A percentile compares a stretch with the other conserved stretches of the same genome.
Evolutionary conservation across 2,888 invertebrate species (phyloP).

Genomic region (Anorthoa munda): DNA sequence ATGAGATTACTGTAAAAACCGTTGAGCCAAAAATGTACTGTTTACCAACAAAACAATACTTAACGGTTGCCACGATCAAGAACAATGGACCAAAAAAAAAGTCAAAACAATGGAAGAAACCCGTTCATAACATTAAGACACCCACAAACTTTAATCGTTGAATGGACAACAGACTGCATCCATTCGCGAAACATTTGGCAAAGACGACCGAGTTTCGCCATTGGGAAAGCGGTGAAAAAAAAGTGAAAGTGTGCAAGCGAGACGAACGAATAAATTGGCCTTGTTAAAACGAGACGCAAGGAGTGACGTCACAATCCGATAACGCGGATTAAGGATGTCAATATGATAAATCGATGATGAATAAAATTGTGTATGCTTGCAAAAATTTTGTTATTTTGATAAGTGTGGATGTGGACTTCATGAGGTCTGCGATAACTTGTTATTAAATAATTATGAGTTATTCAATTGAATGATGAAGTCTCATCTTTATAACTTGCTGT

Average conservation of each 20-base stretch:
- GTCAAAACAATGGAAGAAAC: slow-evolving; percentile 72
- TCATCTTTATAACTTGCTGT: slow-evolving; percentile 27
- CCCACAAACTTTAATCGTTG: slow-evolving; percentile 63
- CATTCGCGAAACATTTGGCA: slow-evolving; percentile 85
- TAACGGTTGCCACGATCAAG: slow-evolving; percentile 55
- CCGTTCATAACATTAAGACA: slow-evolving; percentile 63
- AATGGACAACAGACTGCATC: slow-evolving; percentile 62
- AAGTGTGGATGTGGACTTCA: slow-evolving; percentile 19
- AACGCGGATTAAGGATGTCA: slow-evolving; percentile 65
- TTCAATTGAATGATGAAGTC: slow-evolving; percentile 47
- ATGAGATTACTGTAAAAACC: slow-evolving; percentile 35
- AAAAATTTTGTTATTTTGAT: slow-evolving; percentile 33
- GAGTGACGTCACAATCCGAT: slow-evolving; percentile 72
- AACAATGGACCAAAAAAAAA: slow-evolving; percentile 67
- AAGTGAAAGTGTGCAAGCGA: slow-evolving; percentile 86
- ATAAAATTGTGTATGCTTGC: slow-evolving; percentile 37
- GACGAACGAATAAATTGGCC: slow-evolving; percentile 66
- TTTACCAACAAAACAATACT: slow-evolving; percentile 54
- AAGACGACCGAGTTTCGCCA: slow-evolving; percentile 83
- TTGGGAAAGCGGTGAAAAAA: slow-evolving; percentile 87
- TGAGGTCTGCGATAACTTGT: slow-evolving; percentile 43
- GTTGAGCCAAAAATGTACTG: slow-evolving; percentile 47
- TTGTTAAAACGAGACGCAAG: slow-evolving; percentile 71
- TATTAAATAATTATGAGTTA: slow-evolving; percentile 42
- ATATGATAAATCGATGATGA: slow-evolving; percentile 48